Percentiles rank a stretch among this genome's conserved stretches.
These are phyloP conservation scores for Isurus oxyrinchus DNA, from an alignment of 2,113 vertebrate species.

Conservation along the genomic window DNA sequence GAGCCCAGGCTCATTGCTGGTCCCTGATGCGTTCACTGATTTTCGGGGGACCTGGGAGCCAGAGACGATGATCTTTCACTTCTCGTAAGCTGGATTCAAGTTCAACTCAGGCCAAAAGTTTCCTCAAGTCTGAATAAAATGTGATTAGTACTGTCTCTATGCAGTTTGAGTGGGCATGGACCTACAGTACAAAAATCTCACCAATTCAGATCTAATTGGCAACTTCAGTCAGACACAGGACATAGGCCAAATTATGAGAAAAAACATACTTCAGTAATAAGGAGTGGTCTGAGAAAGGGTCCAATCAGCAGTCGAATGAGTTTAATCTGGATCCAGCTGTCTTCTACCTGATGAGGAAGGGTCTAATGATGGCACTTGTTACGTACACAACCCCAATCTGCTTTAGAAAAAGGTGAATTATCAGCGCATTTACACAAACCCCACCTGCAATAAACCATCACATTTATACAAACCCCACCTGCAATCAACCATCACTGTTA, in stretches of 20 bases:
- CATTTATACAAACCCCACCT: too few species aligned
- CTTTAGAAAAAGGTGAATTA: not conserved
- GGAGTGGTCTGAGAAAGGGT: not conserved
- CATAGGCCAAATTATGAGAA: not conserved
- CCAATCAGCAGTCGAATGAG: not conserved
- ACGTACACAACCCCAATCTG: not conserved
- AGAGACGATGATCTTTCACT: not conserved
- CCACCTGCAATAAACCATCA: too few species aligned
- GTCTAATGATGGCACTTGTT: not conserved
- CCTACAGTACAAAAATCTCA: not conserved
- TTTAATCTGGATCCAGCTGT: not conserved
- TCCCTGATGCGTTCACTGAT: not conserved
- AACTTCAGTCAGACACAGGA: not conserved
- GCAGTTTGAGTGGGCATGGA: not conserved
- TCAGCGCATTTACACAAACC: too few species aligned
- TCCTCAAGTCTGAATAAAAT: not conserved
- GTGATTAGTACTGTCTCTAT: not conserved
- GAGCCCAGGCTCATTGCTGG: not conserved
- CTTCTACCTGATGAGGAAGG: not conserved
- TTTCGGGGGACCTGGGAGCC: not conserved
- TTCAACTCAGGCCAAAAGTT: not conserved
- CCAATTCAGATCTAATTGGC: not conserved
- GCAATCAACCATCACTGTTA: too few species aligned
- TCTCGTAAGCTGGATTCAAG: not conserved
- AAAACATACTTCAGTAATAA: not conserved